Base-by-base conservation (phyloP, 2,113 vertebrate species). In the Scytalopus superciliaris region DNA sequence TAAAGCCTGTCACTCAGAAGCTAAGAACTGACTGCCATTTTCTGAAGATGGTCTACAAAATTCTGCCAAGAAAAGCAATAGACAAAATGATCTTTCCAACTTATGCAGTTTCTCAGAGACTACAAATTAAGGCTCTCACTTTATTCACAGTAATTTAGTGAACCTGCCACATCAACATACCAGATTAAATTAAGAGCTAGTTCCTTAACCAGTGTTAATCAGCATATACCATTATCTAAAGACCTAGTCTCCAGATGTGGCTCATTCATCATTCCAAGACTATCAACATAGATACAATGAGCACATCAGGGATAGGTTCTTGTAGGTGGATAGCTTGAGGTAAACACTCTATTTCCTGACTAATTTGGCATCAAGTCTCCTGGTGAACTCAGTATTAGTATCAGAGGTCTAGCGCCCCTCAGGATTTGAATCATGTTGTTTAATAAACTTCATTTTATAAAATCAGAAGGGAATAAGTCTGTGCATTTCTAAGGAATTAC, bases 401-500 rank as follows among this genome's bases (percentile, higher is more conserved):
- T 72, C 83, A 93, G 45, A 93, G 74, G 42, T 68, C 81, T 82
- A 56, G 24, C 68, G 62, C 30, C 85, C 52, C 90, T 86, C 49
- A 86, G 82, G 90, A 96, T 93, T 89, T 93, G 69, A 40, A 91
- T 94, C 94, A 80, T 4, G 1, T 73, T 96, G 93, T 97, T 97
- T 94, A 96, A 96, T 87, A 94, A 97, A 94, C 75, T 88, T 64
- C 0, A 92, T 93, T 96, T 96, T 80, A 86, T 83, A 74, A 83
- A 90, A 95, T 67, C 86, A 91, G 66, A 66, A 90, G 86, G 94
- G 89, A 96, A 94, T 95, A 96, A 96, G 85, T 81, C 69, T 83
- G 47, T 87, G 52, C 12, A 28, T 97, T 96, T 94, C 94, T 91
- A 93, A 96, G 89, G 76, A 79, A 96, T 97, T 96, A 94, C 76